Conservation (phyloP, 2,888 invertebrate species). For the Ypsolopha scabrella region DNA sequence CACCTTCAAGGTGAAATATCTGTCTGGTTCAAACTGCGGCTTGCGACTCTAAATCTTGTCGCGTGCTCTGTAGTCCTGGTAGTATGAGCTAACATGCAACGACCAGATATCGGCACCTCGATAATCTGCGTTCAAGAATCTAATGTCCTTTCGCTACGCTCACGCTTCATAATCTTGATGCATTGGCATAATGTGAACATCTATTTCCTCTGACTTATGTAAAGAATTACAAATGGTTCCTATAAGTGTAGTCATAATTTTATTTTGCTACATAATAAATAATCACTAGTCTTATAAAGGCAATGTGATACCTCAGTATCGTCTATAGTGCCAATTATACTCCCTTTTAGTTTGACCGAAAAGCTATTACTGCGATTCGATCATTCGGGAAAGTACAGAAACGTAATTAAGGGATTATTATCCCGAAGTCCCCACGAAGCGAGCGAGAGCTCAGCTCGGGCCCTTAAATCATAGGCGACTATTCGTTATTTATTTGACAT, state of each 20-base stretch:
- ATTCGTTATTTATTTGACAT: constrained; percentile 21
- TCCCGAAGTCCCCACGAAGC: constrained; percentile 24
- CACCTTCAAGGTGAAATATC: constrained; percentile 47
- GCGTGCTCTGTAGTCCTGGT: constrained; percentile 33
- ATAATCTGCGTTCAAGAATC: constrained; percentile 10
- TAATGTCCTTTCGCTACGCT: background rate
- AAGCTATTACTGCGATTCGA: constrained; percentile 57
- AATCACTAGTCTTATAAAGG: constrained; percentile 10
- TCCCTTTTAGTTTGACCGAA: constrained; percentile 39
- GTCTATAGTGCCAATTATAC: constrained; percentile 36
- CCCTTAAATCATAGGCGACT: constrained; percentile 39
- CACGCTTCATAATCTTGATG: background rate
- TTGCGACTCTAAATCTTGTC: constrained; percentile 50
- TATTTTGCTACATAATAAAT: constrained; percentile 10
- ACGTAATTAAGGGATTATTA: constrained; percentile 56
- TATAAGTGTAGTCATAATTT: constrained; percentile 10
- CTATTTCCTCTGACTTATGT: background rate
- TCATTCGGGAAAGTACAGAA: constrained; percentile 44
- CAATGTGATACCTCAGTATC: constrained; percentile 18
- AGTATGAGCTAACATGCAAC: constrained; percentile 22
- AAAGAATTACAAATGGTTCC: background rate
- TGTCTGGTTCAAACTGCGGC: constrained; percentile 36
- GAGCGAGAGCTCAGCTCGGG: constrained; percentile 24
- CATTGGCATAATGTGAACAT: background rate
- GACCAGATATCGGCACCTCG: constrained; percentile 29